Evolutionary conservation across 37 sponge, comb jelly and placozoan genomes (phyloP), one percentile per base, ranked within the genome.

Genomic region (Hormiphora californensis): DNA sequence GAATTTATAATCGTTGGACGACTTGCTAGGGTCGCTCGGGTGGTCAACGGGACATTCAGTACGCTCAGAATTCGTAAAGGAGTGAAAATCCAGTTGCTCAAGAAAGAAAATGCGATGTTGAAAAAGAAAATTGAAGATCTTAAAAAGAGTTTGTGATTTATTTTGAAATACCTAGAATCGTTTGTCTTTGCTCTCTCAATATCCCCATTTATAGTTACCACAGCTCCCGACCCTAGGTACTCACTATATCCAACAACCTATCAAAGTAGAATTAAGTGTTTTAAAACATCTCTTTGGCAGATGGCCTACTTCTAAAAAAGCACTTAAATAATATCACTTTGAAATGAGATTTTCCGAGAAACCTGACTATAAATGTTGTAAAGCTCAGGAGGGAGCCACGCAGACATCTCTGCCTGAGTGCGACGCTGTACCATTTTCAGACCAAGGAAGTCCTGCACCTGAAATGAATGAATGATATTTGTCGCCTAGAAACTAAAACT

Each of bases 311-410:
- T 46, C 51, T 46, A 8, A 46, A 12, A 46, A 17, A 8, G 12
- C 12, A 46, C 12, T 49, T 49, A 17, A 49, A 15, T 49, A 30
- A 57, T 28, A 5, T 57, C n/a, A n/a, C n/a, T n/a, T n/a, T n/a
- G n/a, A n/a, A 59, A 23, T 59, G 25, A 59, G n/a, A 27, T 11
- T 21, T 59, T 59, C 25, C 11, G 63, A 7, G 37, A 36, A 36
- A 65, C 81, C 81, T 73, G 81, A 19, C 81, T 32, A 46, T 43
- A 73, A 4, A 73, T 73, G 46, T 73, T 73, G 81, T 73, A 73
- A 4, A 73, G 81, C 3, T 39, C 23, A 40, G 81, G 81, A 21
- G 81, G 81, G 3, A 73, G 81, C 81, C 81, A 73, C 7, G 81
- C 7, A 11, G 81, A 43, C 81, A 73, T 73, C 27, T 73, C 81